phyloP scores from a whole-genome alignment of 2,888 invertebrate species.

The Teinopalpus imperialis region DNA sequence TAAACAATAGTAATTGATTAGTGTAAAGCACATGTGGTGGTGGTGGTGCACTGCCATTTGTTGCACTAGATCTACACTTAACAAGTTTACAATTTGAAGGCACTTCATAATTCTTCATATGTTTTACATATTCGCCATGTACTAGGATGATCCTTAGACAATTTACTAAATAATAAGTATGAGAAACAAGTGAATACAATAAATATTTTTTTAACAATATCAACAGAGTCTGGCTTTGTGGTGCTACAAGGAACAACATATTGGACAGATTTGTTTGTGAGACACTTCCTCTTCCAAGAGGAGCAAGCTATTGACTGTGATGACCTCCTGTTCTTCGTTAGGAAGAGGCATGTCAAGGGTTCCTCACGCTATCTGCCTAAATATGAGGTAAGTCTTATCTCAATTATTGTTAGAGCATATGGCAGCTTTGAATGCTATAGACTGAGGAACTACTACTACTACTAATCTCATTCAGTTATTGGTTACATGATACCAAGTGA shows the following conservation, averaged over 20 bases:
- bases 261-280: slow-evolving; percentile 97
- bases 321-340: slow-evolving; percentile 97
- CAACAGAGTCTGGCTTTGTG: slow-evolving; percentile 93
- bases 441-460: no score
- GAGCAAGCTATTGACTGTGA: slow-evolving; percentile 95
- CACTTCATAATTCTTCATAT: slow-evolving; percentile 41
- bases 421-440: no score
- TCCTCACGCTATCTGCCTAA: slow-evolving; percentile 93
- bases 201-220: slow-evolving; percentile 8
- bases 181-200: slow-evolving; percentile 13
- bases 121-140: slow-evolving; percentile 1
- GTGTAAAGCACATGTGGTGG: background rate
- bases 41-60: slow-evolving; percentile 6
- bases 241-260: slow-evolving; percentile 96
- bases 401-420: background rate
- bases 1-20: no score
- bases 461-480: no score
- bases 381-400: slow-evolving; percentile 86
- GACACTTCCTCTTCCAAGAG: slow-evolving; percentile 95
- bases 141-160: slow-evolving; percentile 21
- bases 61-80: slow-evolving; percentile 17
- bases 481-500: no score
- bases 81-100: slow-evolving; percentile 36
- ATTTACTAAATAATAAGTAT: slow-evolving; percentile 10
- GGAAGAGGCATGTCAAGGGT: slow-evolving; percentile 94